Percentiles rank a stretch among this genome's conserved stretches.
These are phyloP conservation scores for Columba guinea DNA, from an alignment of 2,797 vertebrate species.

Conservation along the genomic window DNA sequence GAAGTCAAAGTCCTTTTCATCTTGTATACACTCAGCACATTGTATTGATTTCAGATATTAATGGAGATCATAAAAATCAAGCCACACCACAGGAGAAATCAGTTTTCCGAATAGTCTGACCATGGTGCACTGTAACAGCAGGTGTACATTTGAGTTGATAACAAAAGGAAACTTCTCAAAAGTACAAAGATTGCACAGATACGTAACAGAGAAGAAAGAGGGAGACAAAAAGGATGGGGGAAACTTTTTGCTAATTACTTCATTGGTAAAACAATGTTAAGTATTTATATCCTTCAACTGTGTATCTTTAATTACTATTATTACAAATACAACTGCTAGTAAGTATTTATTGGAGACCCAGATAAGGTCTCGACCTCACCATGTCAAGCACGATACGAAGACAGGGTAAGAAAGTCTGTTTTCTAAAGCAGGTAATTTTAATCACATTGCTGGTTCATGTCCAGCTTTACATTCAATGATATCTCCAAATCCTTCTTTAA, in stretches of 20 bases:
- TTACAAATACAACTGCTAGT: neutral
- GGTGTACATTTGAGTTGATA: neutral
- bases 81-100: neutral
- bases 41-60: neutral
- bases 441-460: neutral
- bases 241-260: neutral
- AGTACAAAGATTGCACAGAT: neutral
- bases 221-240: neutral
- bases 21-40: fast-evolving
- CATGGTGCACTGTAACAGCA: fast-evolving
- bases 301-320: neutral
- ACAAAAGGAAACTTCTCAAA: neutral
- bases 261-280: neutral
- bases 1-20: neutral
- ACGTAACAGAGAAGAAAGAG: neutral
- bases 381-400: neutral
- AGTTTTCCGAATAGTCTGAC: neutral
- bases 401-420: neutral
- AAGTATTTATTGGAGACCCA: neutral
- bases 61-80: neutral
- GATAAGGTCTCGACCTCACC: neutral
- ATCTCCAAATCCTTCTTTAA: neutral
- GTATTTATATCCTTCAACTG: neutral
- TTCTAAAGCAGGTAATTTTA: neutral
- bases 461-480: neutral